These are phyloP conservation scores for Bicyclus anynana DNA, from an alignment of 1,140 invertebrate genomes.

Conservation along the genomic window DNA sequence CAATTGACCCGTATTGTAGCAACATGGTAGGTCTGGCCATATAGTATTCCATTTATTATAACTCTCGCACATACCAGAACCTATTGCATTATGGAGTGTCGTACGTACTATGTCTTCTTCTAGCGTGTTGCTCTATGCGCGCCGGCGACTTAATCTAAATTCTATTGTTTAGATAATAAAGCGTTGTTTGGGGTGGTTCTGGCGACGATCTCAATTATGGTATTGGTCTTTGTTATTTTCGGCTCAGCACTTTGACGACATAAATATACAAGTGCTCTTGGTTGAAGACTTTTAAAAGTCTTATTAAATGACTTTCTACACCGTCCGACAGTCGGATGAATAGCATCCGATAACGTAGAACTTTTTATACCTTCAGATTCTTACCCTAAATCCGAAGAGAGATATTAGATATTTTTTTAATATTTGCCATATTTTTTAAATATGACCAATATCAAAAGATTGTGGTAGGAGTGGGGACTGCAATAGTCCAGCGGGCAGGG, in stretches of 20 bases:
- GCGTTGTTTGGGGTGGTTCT: constrained; percentile 7
- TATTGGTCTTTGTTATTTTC: background rate
- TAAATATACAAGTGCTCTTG: background rate
- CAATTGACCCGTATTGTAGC: no score
- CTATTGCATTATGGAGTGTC: background rate
- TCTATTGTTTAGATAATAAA: constrained; percentile 19
- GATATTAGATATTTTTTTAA: no score
- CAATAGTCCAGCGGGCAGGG: no score
- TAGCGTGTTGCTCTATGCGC: background rate
- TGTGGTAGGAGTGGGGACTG: no score
- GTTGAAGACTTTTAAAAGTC: background rate
- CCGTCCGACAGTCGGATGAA: background rate
- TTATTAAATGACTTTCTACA: background rate
- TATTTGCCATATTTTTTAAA: no score
- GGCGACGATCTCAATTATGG: constrained; percentile 32
- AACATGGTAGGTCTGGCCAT: no score
- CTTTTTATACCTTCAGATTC: no score
- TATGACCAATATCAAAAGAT: no score
- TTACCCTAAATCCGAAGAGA: no score
- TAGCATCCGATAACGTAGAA: no score
- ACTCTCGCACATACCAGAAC: no score
- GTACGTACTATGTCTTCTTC: background rate
- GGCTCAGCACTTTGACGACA: background rate
- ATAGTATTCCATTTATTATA: no score
- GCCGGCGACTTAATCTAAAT: constrained; percentile 17